Conservation (phyloP, 2,797 vertebrate species). For the Gadopsis bispinosus region DNA sequence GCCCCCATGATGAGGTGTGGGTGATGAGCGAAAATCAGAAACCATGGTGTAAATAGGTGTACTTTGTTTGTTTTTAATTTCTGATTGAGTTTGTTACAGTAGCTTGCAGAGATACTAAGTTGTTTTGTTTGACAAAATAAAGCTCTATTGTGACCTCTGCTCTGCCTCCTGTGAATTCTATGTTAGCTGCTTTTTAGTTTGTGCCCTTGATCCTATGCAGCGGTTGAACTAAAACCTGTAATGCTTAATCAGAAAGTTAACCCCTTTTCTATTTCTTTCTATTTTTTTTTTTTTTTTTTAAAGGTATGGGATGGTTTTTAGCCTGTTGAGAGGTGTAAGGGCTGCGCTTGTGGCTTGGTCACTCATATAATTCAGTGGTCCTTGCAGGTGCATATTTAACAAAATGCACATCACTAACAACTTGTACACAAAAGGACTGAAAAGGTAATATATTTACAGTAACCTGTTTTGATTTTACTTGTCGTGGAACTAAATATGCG, state of each 20-base stretch:
- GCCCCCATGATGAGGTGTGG: conserved; percentile 54
- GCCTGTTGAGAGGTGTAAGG: neutral
- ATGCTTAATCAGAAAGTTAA: neutral
- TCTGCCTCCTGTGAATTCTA: conserved; percentile 52
- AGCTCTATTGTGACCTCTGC: conserved; percentile 82
- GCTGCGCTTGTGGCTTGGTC: conserved; percentile 27
- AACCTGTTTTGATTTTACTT: neutral
- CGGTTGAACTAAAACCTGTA: neutral
- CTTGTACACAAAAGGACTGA: neutral
- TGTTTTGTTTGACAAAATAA: conserved; percentile 84
- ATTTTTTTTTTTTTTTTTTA: too few relatives aligned
- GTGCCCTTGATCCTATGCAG: neutral
- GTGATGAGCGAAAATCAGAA: conserved; percentile 69
- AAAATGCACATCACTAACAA: conserved; percentile 12
- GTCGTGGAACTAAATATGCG: neutral
- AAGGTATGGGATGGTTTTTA: neutral
- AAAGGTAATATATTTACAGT: neutral
- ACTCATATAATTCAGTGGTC: conserved; percentile 43
- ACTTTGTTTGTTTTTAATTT: conserved; percentile 56
- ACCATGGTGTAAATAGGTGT: conserved; percentile 80
- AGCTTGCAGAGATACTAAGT: conserved; percentile 83
- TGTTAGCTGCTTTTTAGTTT: neutral
- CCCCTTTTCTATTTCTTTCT: neutral
- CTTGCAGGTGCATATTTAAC: conserved; percentile 21
- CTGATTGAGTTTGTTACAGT: conserved; percentile 83